Percentiles rank a stretch among this genome's conserved stretches.
phyloP scores from a whole-genome alignment of 2,113 vertebrate genomes.

The Burhinus oedicnemus region DNA sequence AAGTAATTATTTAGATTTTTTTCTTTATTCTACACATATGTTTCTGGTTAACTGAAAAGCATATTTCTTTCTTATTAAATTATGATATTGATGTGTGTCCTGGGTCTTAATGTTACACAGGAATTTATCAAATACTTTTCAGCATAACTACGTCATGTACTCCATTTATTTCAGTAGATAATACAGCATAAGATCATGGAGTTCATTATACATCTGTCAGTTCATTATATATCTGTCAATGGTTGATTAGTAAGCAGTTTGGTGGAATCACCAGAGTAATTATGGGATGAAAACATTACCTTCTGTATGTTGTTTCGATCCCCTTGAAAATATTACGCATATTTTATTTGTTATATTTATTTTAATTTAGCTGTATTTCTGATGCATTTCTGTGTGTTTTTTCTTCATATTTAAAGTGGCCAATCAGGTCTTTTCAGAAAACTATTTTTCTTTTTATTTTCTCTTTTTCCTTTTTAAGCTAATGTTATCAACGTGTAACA shows the following conservation, averaged over 20 bases:
- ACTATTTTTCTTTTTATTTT: background rate
- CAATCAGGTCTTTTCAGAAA: background rate
- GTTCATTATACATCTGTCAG: background rate
- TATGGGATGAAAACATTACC: background rate
- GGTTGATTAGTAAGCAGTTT: background rate
- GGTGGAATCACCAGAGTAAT: background rate
- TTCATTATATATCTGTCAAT: background rate
- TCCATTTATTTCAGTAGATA: background rate
- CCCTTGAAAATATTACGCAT: background rate
- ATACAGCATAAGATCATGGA: background rate
- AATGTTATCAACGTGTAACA: background rate
- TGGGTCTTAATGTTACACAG: background rate
- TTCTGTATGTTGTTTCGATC: background rate
- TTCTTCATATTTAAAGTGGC: background rate
- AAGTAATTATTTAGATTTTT: background rate
- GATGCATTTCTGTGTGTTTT: background rate
- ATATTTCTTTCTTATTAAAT: background rate
- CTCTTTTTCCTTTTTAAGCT: background rate
- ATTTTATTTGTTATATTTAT: background rate
- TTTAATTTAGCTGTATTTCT: background rate
- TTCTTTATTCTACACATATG: background rate
- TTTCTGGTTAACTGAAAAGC: background rate
- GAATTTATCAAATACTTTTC: background rate
- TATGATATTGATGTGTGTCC: background rate
- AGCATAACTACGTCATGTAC: background rate